A percentile compares a stretch with the other conserved stretches of the same genome.
These are phyloP conservation scores for Furcula furcula DNA, from an alignment of 2,888 invertebrate genomes.

Conservation along the genomic window DNA sequence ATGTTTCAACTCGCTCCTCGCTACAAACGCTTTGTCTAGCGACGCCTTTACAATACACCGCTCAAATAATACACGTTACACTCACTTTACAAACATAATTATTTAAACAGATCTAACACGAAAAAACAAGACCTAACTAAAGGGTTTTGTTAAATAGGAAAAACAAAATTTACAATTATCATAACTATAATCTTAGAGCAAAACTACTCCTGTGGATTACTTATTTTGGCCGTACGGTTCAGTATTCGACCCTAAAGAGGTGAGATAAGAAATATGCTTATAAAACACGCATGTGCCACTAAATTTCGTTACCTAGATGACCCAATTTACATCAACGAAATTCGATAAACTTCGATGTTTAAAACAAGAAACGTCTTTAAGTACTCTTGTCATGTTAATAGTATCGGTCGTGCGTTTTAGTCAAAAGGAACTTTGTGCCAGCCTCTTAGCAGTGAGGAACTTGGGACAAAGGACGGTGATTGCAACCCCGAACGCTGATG, in stretches of 20 bases:
- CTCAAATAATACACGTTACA: constrained; percentile 29
- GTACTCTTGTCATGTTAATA: constrained; percentile 55
- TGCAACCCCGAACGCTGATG: constrained; percentile 25
- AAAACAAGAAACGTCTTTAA: constrained; percentile 54
- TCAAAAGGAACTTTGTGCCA: constrained; percentile 43
- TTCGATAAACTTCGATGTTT: constrained; percentile 71
- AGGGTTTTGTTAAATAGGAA: constrained; percentile 5
- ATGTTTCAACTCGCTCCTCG: constrained; percentile 49
- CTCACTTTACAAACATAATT: constrained; percentile 33
- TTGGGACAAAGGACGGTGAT: constrained; percentile 46
- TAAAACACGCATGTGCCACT: constrained; percentile 30
- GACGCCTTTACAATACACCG: constrained; percentile 53
- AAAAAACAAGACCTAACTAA: background rate
- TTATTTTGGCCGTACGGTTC: too few species aligned
- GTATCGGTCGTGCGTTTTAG: constrained; percentile 48
- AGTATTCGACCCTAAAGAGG: too few species aligned
- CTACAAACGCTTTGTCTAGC: constrained; percentile 69
- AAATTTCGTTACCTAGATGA: constrained; percentile 67
- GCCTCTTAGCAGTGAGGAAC: constrained; percentile 44
- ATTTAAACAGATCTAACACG: constrained; percentile 11
- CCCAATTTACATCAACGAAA: constrained; percentile 66
- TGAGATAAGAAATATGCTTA: too few species aligned
- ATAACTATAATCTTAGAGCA: too few species aligned
- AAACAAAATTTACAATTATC: too few species aligned
- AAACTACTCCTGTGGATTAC: too few species aligned